These are phyloP conservation scores for Chlorops oryzae DNA, from an alignment of 1,140 invertebrate genomes.

Conservation along the genomic window DNA sequence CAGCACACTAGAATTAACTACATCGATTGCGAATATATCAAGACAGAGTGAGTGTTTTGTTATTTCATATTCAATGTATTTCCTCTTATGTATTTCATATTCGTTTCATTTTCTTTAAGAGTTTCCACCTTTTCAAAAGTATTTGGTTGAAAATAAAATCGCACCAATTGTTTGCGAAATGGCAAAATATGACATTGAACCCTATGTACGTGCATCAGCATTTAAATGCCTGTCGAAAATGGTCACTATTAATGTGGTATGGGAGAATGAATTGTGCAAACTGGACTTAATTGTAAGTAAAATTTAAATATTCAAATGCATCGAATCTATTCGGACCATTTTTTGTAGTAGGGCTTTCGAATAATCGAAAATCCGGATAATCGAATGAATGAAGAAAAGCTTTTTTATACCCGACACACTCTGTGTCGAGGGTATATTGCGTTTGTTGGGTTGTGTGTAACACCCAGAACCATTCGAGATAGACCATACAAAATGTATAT, in stretches of 20 bases:
- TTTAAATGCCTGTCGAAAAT: constrained; percentile 61
- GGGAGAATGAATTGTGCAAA: constrained; percentile 57
- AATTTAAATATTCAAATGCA: no score
- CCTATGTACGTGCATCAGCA: constrained; percentile 67
- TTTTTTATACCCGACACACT: no score
- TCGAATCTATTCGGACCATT: no score
- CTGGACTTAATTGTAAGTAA: constrained; percentile 57
- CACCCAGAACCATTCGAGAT: no score
- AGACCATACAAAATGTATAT: no score
- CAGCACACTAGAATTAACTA: constrained; percentile 63
- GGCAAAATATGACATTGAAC: constrained; percentile 60
- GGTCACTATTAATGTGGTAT: constrained; percentile 58
- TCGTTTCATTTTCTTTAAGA: constrained; percentile 50
- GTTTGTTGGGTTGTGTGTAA: no score
- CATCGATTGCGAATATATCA: constrained; percentile 61
- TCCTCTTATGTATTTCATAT: no score
- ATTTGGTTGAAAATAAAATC: constrained; percentile 60
- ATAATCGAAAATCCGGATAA: no score
- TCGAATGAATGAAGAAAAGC: no score
- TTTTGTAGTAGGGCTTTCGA: no score
- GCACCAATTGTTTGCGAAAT: constrained; percentile 59
- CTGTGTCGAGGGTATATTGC: no score
- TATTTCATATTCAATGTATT: no score
- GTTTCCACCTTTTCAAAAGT: constrained; percentile 69
- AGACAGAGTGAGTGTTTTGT: constrained; percentile 57